phyloP scores from a whole-genome alignment of 2,797 vertebrate genomes.

The Dendrocincla tyrannina region DNA sequence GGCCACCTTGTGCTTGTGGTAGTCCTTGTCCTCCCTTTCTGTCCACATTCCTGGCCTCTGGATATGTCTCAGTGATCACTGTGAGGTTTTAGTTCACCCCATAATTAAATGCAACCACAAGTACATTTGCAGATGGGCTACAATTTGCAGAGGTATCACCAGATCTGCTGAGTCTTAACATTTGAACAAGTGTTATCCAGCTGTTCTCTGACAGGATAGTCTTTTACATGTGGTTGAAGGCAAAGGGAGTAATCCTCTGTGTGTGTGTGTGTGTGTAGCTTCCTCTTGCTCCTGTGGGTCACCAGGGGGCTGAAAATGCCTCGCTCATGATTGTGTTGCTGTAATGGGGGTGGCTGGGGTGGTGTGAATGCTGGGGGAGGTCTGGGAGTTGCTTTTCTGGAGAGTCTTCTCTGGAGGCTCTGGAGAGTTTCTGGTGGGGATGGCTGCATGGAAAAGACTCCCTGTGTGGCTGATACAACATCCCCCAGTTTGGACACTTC shows the following conservation, averaged over 20 bases:
- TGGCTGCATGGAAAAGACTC: neutral
- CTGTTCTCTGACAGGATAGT: neutral
- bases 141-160: neutral
- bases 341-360: neutral
- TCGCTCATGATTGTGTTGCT: accelerated
- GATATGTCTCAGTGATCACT: neutral
- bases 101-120: neutral
- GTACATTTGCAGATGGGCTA: neutral
- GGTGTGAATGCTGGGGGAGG: accelerated
- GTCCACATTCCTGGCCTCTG: neutral
- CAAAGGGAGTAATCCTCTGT: neutral
- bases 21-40: neutral
- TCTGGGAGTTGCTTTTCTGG: neutral
- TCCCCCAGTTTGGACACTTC: neutral
- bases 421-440: neutral
- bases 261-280: neutral
- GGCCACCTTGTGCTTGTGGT: neutral
- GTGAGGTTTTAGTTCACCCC: neutral
- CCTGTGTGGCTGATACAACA: accelerated
- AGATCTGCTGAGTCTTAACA: neutral
- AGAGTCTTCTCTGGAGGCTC: neutral
- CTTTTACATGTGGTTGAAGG: neutral
- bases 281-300: neutral
- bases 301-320: neutral
- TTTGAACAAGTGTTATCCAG: neutral